Evolutionary conservation across 2,797 vertebrate genomes (phyloP).

Genomic region (Acanthornis magna): DNA sequence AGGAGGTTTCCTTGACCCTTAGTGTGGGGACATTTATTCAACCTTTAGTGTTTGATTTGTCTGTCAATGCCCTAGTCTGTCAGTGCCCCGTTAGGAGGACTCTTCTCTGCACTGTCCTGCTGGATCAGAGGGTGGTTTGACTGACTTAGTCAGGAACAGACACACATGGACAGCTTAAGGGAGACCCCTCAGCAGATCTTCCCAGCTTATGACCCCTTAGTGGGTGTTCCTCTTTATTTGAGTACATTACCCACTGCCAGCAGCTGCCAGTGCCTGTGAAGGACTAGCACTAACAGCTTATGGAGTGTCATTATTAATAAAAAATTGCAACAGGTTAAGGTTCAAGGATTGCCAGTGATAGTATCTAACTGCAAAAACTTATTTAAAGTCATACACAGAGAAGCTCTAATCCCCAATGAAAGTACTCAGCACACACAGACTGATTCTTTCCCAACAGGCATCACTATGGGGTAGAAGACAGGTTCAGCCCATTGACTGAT

Average conservation of each 20-base stretch:
- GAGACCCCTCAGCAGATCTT: neutral
- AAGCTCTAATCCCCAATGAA: neutral
- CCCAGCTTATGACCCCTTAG: neutral
- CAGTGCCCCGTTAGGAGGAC: neutral
- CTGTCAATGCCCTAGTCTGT: neutral
- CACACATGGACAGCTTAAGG: neutral
- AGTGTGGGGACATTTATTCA: neutral
- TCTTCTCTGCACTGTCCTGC: neutral
- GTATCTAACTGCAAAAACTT: neutral
- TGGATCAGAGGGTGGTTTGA: neutral
- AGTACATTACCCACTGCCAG: neutral
- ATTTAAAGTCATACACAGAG: neutral
- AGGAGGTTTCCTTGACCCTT: neutral
- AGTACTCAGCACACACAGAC: neutral
- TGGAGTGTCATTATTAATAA: neutral
- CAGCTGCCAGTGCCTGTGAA: neutral
- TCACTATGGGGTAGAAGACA: neutral
- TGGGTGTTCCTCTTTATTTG: neutral
- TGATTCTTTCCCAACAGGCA: fast-evolving
- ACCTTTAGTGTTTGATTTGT: neutral
- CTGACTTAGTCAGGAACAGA: neutral
- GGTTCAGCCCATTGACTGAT: fast-evolving
- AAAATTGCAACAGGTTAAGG: neutral
- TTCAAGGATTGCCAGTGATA: neutral
- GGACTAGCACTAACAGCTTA: neutral